Conservation (phyloP, 2,888 invertebrate species). For the Tribolium freemani region DNA sequence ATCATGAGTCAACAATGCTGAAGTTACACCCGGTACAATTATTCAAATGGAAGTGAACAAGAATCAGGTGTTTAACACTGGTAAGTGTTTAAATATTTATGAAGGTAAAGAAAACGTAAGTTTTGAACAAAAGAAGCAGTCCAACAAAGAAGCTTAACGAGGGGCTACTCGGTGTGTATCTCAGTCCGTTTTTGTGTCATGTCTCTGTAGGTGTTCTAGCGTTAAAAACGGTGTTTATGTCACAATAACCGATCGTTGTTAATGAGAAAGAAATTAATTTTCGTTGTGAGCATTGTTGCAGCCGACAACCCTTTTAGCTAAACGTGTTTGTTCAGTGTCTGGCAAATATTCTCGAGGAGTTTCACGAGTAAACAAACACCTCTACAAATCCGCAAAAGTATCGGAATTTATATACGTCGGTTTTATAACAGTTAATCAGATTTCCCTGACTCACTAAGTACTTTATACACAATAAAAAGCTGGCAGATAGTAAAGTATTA, state of each 20-base stretch:
- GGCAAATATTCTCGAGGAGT: constrained; percentile 34
- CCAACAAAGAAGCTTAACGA: constrained; percentile 41
- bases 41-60: constrained; percentile 18
- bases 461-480: constrained; percentile 30
- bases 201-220: constrained; percentile 32
- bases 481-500: constrained; percentile 7
- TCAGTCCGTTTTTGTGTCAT: constrained; percentile 20
- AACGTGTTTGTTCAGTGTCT: constrained; percentile 36
- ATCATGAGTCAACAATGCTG: neutral
- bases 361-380: constrained; percentile 38
- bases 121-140: constrained; percentile 39
- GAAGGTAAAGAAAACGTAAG: constrained; percentile 35
- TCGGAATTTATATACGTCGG: constrained; percentile 35
- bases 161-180: constrained; percentile 32
- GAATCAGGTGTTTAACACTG: constrained; percentile 21
- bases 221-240: constrained; percentile 16
- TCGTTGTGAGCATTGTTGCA: constrained; percentile 23
- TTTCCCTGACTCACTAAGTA: constrained; percentile 22
- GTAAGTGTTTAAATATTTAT: constrained; percentile 40
- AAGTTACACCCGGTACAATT: constrained; percentile 7
- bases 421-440: constrained; percentile 42
- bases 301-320: constrained; percentile 33
- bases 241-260: constrained; percentile 25
- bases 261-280: constrained; percentile 28
- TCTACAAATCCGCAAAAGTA: constrained; percentile 40